A percentile compares a stretch with the other conserved stretches of the same genome.
Conservation (phyloP, 2,888 invertebrate genomes). For the Diogma glabrata region DNA sequence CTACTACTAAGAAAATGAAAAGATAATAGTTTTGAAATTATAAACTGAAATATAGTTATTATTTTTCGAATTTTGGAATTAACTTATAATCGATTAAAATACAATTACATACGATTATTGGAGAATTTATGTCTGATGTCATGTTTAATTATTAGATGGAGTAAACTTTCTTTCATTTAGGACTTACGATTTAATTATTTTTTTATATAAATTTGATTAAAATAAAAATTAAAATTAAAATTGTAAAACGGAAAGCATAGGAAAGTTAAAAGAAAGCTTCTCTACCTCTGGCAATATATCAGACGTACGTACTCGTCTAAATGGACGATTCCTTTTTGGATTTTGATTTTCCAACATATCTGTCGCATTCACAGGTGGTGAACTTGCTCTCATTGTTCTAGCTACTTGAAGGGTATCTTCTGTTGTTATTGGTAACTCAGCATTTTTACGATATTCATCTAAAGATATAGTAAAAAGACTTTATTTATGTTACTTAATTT, state of each 20-base stretch:
- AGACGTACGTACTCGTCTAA: constrained; percentile 45
- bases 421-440: constrained; percentile 60
- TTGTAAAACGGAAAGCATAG: constrained; percentile 8
- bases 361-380: constrained; percentile 85
- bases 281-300: constrained; percentile 22
- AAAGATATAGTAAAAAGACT: neutral
- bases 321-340: constrained; percentile 58
- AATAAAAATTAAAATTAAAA: constrained; percentile 8
- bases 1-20: no score
- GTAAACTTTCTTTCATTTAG: no score
- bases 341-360: constrained; percentile 81
- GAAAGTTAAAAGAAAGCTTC: constrained; percentile 19
- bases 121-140: no score
- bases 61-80: no score
- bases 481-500: neutral
- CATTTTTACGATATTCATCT: constrained; percentile 49
- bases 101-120: no score
- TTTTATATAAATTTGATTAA: constrained; percentile 9
- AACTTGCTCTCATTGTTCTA: constrained; percentile 84
- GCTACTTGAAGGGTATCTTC: constrained; percentile 96
- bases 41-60: no score
- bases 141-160: no score
- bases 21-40: no score
- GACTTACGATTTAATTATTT: constrained; percentile 6
- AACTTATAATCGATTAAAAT: no score